Base-by-base conservation (phyloP, 1,140 invertebrate genomes). In the Lepidurus couesii region DNA sequence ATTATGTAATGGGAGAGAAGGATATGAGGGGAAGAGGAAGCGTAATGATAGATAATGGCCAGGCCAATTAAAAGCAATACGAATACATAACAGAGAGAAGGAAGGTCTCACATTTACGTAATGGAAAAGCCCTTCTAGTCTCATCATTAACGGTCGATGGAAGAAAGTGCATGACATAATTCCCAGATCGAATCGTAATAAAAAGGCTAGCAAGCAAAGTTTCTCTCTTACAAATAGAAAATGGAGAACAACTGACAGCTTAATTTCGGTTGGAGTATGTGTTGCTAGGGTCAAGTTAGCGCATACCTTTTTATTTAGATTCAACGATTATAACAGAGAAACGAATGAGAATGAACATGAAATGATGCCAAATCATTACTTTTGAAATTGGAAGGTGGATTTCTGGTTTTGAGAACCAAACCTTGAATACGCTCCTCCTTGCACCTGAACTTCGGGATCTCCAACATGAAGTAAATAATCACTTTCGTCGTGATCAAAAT, bases 401-500 rank as follows among this genome's bases (percentile, higher is more conserved):
- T 65, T 65, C 53, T 65, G 53, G 53, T 65, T 65, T 65, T 65
- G 53, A 11, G 53, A 21, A n/a, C 53, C 53, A 65, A 65, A 21
- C 21, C 53, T 9, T 9, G 53, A n/a, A 16, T 65, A 65, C 16
- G 53, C 13, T 65, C 16, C 21, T 65, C 53, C 53, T 13, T 65
- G 53, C 7, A 65, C 21, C 13, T 65, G 53, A 7, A 65, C 53
- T 13, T 65, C 53, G 16, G 53, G 53, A 21, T 65, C 53, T 9
- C 53, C 53, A 21, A 65, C 53, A 4, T 65, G 53, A 21, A 65
- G 53, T 65, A 65, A 65, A 65, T 65, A 65, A 65, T 65, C 53
- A 65, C 53, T 65, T 65, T 65, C 53, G n/a, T 65, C 53, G 13
- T 65, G 53, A 65, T 65, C 53, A 65, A 65, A 65, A 21, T 65